Evolutionary conservation across 2,797 vertebrate genomes (phyloP).

Genomic region (Basileuterus tristriatus): DNA sequence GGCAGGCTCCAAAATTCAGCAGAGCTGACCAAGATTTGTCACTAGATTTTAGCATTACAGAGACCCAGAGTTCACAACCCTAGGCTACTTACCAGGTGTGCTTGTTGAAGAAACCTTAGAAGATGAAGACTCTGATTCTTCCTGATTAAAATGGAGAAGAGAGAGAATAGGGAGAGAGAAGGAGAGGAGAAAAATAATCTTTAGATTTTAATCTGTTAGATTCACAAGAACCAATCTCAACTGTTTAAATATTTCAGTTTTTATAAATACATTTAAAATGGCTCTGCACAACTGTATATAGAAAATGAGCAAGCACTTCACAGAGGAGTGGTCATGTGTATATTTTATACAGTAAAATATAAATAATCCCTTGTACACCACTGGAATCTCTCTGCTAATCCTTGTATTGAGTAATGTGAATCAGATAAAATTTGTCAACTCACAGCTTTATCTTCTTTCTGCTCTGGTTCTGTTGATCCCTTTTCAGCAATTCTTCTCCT

Average conservation of each 20-base stretch:
- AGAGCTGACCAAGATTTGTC: not conserved
- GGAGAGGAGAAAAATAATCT: not conserved
- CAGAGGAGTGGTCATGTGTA: not conserved
- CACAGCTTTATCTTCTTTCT: slow-evolving; percentile 88
- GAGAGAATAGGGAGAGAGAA: not conserved
- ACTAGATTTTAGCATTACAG: not conserved
- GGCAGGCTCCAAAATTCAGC: not conserved
- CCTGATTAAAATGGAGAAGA: not conserved
- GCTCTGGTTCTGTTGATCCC: slow-evolving; percentile 92
- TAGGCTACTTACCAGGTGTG: slow-evolving; percentile 88
- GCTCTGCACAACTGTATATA: not conserved
- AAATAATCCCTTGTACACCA: not conserved
- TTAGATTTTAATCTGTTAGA: not conserved
- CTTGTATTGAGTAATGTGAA: not conserved
- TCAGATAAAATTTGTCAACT: slow-evolving; percentile 66
- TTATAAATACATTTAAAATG: not conserved
- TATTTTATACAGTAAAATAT: not conserved
- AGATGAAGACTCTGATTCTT: slow-evolving; percentile 70
- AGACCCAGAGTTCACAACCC: not conserved
- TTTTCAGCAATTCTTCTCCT: slow-evolving; percentile 98
- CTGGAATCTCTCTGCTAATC: not conserved
- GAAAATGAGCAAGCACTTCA: not conserved
- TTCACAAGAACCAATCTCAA: not conserved
- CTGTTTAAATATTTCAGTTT: not conserved
- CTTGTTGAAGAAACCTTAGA: slow-evolving; percentile 91